Conservation (phyloP, 2,797 vertebrate species). For the Tympanoctomys barrerae region DNA sequence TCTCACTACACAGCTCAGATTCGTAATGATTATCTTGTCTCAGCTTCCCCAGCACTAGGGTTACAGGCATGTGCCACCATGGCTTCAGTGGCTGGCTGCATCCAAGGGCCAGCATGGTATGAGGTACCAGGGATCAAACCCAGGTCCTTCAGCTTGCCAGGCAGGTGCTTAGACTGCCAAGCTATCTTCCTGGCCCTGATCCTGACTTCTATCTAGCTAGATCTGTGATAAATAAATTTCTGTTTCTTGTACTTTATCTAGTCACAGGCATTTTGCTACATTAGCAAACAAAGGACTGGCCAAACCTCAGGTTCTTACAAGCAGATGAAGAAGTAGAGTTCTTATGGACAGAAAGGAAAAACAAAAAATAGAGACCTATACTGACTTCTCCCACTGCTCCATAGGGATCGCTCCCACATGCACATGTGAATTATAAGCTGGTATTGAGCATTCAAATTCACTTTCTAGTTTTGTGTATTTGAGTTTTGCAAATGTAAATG, state of each 20-base stretch:
- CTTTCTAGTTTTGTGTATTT: background rate
- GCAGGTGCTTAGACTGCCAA: too few relatives aligned
- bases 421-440: background rate
- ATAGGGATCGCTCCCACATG: too few relatives aligned
- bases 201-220: background rate
- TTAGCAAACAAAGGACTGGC: background rate
- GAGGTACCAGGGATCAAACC: too few relatives aligned
- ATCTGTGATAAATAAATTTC: background rate
- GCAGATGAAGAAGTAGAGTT: background rate
- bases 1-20: too few relatives aligned
- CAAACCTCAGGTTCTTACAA: background rate
- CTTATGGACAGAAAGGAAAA: background rate
- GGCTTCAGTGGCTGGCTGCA: too few relatives aligned
- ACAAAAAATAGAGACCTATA: background rate
- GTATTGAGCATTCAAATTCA: background rate
- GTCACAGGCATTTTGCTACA: background rate
- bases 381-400: background rate
- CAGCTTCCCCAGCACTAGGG: too few relatives aligned
- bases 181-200: too few relatives aligned
- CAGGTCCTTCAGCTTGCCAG: too few relatives aligned
- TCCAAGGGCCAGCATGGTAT: too few relatives aligned
- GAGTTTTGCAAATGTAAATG: slow-evolving; percentile 11
- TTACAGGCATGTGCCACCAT: too few relatives aligned
- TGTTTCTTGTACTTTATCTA: background rate
- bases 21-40: too few relatives aligned